A percentile compares a stretch with the other conserved stretches of the same genome.
These are phyloP conservation scores for Ceramica pisi DNA, from an alignment of 2,888 invertebrate species.

Conservation along the genomic window DNA sequence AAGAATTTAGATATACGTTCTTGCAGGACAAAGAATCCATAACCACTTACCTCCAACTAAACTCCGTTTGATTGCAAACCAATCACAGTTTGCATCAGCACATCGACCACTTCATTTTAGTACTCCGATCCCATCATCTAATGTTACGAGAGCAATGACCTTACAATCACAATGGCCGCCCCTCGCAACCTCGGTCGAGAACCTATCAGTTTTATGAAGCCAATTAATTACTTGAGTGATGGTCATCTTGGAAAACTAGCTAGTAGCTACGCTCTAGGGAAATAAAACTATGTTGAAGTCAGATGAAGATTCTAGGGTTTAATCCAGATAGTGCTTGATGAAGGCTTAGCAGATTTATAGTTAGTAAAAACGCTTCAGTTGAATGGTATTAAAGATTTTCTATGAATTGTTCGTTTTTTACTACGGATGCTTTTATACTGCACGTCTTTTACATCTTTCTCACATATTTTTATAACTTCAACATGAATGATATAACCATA, in stretches of 20 bases:
- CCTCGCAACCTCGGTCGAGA: slow-evolving; percentile 18
- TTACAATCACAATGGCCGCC: slow-evolving; percentile 12
- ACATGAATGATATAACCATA: too few relatives aligned
- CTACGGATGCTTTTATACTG: too few relatives aligned
- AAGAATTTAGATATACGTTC: too few relatives aligned
- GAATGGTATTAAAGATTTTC: not conserved
- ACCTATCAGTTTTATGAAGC: slow-evolving; percentile 44
- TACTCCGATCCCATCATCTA: slow-evolving; percentile 27
- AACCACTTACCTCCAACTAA: not conserved
- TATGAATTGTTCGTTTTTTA: too few relatives aligned
- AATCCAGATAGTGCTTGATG: slow-evolving; percentile 8
- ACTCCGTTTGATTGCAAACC: slow-evolving; percentile 12
- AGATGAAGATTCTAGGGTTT: not conserved
- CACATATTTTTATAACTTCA: too few relatives aligned
- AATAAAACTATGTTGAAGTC: slow-evolving; percentile 22
- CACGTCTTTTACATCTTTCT: too few relatives aligned
- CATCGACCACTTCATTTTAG: slow-evolving; percentile 45
- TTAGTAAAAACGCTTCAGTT: not conserved
- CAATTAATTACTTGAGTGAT: slow-evolving; percentile 39
- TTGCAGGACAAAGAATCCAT: not conserved
- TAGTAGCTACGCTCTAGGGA: slow-evolving; percentile 14
- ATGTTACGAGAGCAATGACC: slow-evolving; percentile 38
- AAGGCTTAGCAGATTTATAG: not conserved
- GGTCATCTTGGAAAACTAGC: not conserved
- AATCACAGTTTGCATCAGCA: slow-evolving; percentile 38